phyloP scores from a whole-genome alignment of 2,888 invertebrate species.

The Parochlus steinenii region DNA sequence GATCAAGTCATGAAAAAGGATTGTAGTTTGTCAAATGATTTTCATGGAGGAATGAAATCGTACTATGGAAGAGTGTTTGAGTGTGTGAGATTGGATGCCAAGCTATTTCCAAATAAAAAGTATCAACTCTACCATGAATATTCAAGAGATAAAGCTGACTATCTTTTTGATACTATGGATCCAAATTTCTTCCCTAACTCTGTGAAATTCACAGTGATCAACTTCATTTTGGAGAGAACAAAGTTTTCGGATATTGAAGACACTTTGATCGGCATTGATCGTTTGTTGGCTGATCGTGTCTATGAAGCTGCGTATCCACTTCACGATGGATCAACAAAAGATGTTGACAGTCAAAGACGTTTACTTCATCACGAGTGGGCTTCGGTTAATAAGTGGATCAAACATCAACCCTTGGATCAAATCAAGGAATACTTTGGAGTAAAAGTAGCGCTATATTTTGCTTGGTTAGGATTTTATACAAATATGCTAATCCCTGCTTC shows the following conservation, averaged over 20 bases:
- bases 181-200: conserved; percentile 51
- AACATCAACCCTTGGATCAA: conserved; percentile 48
- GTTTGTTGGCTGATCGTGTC: conserved; percentile 42
- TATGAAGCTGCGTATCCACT: conserved; percentile 58
- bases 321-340: conserved; percentile 45
- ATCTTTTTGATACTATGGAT: conserved; percentile 49
- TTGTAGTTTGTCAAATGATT: background rate
- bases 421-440: conserved; percentile 64
- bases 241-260: conserved; percentile 37
- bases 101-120: conserved; percentile 41
- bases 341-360: conserved; percentile 31
- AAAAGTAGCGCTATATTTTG: conserved; percentile 63
- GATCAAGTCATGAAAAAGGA: conserved; percentile 37
- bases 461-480: conserved; percentile 75
- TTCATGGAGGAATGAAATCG: conserved; percentile 22
- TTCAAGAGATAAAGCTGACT: conserved; percentile 50
- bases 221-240: conserved; percentile 59
- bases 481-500: conserved; percentile 63
- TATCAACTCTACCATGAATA: conserved; percentile 51
- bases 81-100: conserved; percentile 39
- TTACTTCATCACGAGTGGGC: conserved; percentile 55
- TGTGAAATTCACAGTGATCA: conserved; percentile 47
- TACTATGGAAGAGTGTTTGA: conserved; percentile 33
- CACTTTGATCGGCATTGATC: conserved; percentile 48
- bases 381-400: conserved; percentile 45